Percentiles rank a stretch among this genome's conserved stretches.
Evolutionary conservation across 2,888 invertebrate genomes (phyloP).

Genomic region (Blomia tropicalis): DNA sequence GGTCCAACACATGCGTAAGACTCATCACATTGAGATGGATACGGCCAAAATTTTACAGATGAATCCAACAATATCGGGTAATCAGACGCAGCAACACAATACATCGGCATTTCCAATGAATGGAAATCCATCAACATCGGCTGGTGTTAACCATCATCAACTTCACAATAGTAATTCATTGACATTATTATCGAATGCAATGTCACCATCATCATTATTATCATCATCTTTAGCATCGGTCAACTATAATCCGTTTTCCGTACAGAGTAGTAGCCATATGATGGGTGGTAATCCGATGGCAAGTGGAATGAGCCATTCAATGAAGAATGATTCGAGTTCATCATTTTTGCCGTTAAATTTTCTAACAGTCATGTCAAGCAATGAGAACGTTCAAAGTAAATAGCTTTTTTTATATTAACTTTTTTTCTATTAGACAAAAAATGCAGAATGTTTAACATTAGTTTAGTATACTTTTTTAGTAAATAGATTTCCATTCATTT

Average conservation of each 20-base stretch:
- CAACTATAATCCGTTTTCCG: constrained; percentile 1
- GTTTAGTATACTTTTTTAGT: background rate
- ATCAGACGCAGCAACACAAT: background rate
- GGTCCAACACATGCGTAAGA: constrained; percentile 7
- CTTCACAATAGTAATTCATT: constrained; percentile 7
- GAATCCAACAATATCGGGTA: no score
- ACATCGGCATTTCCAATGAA: background rate
- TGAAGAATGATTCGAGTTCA: background rate
- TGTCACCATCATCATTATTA: background rate
- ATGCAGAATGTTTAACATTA: background rate
- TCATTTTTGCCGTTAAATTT: constrained; percentile 2
- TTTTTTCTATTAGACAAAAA: background rate
- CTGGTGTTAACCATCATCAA: background rate
- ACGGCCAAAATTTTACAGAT: background rate
- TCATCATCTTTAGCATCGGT: background rate
- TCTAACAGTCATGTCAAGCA: background rate
- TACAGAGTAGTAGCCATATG: background rate
- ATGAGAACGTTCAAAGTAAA: constrained; percentile 15
- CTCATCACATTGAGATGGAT: constrained; percentile 3
- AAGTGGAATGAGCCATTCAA: background rate
- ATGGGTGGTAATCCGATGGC: background rate
- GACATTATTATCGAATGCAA: background rate
- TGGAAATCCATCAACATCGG: background rate
- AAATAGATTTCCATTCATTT: no score
- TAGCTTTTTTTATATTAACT: background rate